Evolutionary conservation across 1,140 invertebrate genomes (phyloP).

Genomic region (Aphelenchoides besseyi): DNA sequence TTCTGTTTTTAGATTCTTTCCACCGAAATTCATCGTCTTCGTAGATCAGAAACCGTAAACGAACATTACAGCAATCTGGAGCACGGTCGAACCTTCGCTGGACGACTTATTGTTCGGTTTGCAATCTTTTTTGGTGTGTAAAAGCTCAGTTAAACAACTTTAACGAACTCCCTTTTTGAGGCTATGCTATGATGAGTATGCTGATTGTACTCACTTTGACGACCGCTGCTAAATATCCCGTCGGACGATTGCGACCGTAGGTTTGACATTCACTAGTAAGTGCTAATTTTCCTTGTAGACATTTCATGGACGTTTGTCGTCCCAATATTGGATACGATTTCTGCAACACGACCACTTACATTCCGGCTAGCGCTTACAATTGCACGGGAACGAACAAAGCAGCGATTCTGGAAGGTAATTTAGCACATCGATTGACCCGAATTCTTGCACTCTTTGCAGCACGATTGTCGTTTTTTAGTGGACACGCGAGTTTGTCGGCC

Average conservation of each 20-base stretch:
- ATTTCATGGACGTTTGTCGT: slow-evolving; percentile 74
- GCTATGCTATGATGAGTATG: slow-evolving; percentile 28
- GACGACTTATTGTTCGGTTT: slow-evolving; percentile 15
- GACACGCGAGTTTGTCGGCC: slow-evolving; percentile 36
- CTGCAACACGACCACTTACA: slow-evolving; percentile 21
- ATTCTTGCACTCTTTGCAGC: slow-evolving; percentile 23
- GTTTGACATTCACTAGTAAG: background rate
- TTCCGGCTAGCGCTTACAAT: slow-evolving; percentile 18
- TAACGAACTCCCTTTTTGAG: slow-evolving; percentile 20
- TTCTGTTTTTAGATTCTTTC: slow-evolving; percentile 6
- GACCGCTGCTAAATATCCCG: slow-evolving; percentile 78
- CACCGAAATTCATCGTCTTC: slow-evolving; percentile 16
- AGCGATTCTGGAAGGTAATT: slow-evolving; percentile 4
- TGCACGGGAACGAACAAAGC: slow-evolving; percentile 3
- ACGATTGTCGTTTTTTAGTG: slow-evolving; percentile 39
- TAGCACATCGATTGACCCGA: background rate
- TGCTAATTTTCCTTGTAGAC: slow-evolving; percentile 60
- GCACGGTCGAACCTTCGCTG: slow-evolving; percentile 1
- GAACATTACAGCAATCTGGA: slow-evolving; percentile 11
- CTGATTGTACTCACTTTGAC: slow-evolving; percentile 29
- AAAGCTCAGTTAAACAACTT: background rate
- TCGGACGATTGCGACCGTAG: slow-evolving; percentile 79
- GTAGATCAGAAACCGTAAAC: background rate
- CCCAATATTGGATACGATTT: slow-evolving; percentile 58
- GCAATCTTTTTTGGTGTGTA: slow-evolving; percentile 21